Conservation (phyloP, 2,797 vertebrate species). For the Pseudomugil tenellus region DNA sequence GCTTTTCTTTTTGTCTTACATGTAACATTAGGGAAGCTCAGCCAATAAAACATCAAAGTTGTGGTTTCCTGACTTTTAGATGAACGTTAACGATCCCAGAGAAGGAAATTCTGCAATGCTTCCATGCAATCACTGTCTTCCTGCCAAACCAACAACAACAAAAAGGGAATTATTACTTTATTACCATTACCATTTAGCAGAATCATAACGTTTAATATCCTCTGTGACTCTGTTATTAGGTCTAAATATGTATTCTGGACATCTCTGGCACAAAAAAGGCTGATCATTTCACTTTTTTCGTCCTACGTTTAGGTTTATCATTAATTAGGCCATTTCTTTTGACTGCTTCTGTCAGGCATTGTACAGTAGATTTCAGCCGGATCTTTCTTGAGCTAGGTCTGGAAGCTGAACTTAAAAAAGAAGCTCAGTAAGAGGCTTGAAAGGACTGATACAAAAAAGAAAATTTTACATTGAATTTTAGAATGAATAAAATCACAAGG, state of each 20-base stretch:
- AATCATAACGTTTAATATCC: no score
- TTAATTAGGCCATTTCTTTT: not conserved
- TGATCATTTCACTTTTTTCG: not conserved
- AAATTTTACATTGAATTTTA: not conserved
- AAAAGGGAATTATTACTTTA: not conserved
- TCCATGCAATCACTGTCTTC: not conserved
- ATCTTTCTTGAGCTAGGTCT: not conserved
- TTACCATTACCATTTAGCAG: no score
- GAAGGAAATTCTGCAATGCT: not conserved
- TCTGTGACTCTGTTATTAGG: not conserved
- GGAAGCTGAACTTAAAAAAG: not conserved
- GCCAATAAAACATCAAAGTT: not conserved
- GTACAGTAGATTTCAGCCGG: not conserved
- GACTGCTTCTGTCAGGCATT: conserved; percentile 7
- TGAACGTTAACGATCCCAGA: no score
- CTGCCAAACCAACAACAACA: not conserved
- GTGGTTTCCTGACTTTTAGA: no score
- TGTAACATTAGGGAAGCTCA: not conserved
- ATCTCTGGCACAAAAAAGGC: conserved; percentile 3
- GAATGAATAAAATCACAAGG: not conserved
- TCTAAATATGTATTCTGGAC: not conserved
- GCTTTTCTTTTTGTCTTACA: not conserved
- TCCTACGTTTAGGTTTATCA: conserved; percentile 8
- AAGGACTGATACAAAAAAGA: not conserved
- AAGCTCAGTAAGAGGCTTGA: not conserved